Evolutionary conservation across 2,888 invertebrate species (phyloP), one percentile per base, ranked within the genome.

Genomic region (Argynnis bischoffii): DNA sequence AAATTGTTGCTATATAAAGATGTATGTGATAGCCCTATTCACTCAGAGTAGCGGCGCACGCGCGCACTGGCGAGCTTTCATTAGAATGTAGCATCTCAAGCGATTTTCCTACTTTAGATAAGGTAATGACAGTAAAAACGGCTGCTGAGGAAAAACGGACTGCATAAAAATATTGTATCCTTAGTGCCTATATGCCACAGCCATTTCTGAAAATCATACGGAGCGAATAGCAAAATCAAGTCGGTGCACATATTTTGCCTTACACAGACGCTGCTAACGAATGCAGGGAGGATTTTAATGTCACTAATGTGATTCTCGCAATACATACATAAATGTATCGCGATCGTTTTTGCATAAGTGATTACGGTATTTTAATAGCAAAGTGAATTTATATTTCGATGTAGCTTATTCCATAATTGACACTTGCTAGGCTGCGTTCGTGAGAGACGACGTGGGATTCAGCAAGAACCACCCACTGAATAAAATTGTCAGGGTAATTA

Each of bases 161-260:
- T 73, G 88, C 87, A 92, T 92, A 92, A 91, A 92, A 92, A 92
- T 92, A 92, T 92, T 91, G 91, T 88, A 91, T 89, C 88, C 90
- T 85, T 86, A 82, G 83, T 84, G 84, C 84, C 79, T 88, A 89
- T 92, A 90, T 82, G 85, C 83, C 80, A 81, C 83, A 79, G 85
- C 90, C 92, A 88, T 90, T 92, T 92, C 92, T 92, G 92, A 92
- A 91, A 92, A 92, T 92, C 92, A 92, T 91, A 91, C 92, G 91
- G 91, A 86, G 88, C 87, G 85, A 79, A 83, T 81, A 82, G 85
- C 84, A 81, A 79, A 81, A 86, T 83, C 88, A 74, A 85, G 89
- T 88, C 78, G 78, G 82, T 78, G 81, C 88, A 81, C 92, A 92
- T 92, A 90, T 90, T 90, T 92, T 89, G 82, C 92, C 92, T 81